These are phyloP conservation scores for Paramacrobiotus metropolitanus DNA, from an alignment of 1,140 invertebrate species.

Conservation along the genomic window DNA sequence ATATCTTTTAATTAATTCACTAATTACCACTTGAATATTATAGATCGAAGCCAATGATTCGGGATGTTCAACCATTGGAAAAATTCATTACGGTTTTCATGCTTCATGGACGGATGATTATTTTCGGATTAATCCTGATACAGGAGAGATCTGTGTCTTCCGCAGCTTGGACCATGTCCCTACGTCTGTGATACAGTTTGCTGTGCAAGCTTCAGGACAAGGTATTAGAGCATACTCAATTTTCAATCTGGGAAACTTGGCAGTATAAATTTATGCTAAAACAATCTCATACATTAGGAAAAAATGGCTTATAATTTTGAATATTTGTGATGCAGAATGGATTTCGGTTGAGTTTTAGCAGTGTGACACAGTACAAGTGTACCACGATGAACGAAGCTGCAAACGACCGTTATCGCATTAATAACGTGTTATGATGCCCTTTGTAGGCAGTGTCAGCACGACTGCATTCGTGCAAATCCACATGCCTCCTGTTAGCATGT, in stretches of 20 bases:
- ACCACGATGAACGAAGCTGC: too few species aligned
- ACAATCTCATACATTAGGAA: too few species aligned
- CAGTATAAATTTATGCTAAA: too few species aligned
- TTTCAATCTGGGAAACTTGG: too few species aligned
- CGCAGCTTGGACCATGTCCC: background rate
- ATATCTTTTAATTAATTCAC: too few species aligned
- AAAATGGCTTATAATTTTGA: too few species aligned
- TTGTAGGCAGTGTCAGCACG: background rate
- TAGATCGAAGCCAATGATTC: background rate
- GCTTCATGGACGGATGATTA: background rate
- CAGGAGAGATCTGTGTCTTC: background rate
- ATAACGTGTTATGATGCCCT: background rate
- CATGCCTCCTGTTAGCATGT: background rate
- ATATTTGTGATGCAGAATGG: too few species aligned
- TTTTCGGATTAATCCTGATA: background rate
- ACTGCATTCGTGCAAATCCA: background rate
- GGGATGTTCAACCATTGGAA: slow-evolving; percentile 1
- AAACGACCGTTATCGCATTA: too few species aligned
- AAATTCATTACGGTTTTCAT: background rate
- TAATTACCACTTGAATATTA: background rate
- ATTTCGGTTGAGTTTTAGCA: too few species aligned
- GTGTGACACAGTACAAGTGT: too few species aligned
- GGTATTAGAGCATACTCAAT: background rate
- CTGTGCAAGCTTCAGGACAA: background rate
- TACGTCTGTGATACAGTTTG: background rate